phyloP scores from a whole-genome alignment of 2,888 invertebrate genomes.

The Chymomyza caudatula region DNA sequence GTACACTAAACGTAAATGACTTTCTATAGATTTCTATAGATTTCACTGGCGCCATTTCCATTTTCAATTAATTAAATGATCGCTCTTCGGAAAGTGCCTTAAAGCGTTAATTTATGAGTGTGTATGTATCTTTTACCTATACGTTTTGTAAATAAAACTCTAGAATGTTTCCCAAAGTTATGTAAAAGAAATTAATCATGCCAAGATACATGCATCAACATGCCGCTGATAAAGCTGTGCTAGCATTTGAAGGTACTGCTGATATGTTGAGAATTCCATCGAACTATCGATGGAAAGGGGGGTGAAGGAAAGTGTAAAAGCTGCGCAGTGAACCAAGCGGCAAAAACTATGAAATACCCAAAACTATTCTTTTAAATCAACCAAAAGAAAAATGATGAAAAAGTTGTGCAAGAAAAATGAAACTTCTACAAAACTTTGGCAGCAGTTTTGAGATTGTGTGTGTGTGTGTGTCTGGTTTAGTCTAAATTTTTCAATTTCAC shows the following conservation, averaged over 20 bases:
- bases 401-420: constrained; percentile 20
- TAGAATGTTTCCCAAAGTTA: not conserved
- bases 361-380: constrained; percentile 5
- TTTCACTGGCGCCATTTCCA: constrained; percentile 4
- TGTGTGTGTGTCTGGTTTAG: not conserved
- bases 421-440: constrained; percentile 19
- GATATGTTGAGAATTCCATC: not conserved
- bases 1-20: constrained; percentile 9
- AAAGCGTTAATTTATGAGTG: not conserved
- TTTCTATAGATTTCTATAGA: constrained; percentile 14
- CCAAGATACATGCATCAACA: not conserved
- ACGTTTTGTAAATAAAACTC: not conserved
- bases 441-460: not conserved
- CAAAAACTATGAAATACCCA: constrained; percentile 4
- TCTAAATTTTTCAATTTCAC: constrained; percentile 11
- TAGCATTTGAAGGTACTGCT: not conserved
- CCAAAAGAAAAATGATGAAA: constrained; percentile 4
- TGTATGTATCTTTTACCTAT: not conserved
- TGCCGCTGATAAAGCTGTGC: not conserved
- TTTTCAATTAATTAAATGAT: constrained; percentile 9
- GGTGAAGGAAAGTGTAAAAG: not conserved
- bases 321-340: not conserved
- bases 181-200: not conserved
- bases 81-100: not conserved
- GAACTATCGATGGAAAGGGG: not conserved